A percentile compares a stretch with the other conserved stretches of the same genome.
These are phyloP conservation scores for Heterochromis multidens DNA, from an alignment of 2,113 vertebrate species.

Conservation along the genomic window DNA sequence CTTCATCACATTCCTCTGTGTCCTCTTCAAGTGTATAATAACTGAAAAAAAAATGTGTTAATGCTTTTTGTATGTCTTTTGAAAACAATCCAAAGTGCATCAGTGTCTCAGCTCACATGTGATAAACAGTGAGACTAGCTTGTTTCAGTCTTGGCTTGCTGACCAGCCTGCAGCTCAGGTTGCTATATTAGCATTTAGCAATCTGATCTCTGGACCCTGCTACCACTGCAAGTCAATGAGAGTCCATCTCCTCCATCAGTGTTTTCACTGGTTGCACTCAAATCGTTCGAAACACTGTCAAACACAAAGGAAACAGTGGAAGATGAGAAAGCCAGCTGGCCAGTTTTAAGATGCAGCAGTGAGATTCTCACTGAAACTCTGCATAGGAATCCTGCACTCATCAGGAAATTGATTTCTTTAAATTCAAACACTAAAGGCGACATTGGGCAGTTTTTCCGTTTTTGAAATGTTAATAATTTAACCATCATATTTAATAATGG, in stretches of 20 bases:
- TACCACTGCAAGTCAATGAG: slow-evolving; percentile 8
- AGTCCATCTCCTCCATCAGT: slow-evolving; percentile 29
- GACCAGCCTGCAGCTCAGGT: slow-evolving; percentile 25
- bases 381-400: neutral
- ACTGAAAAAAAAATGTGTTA: neutral
- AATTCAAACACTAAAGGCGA: neutral
- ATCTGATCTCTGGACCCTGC: slow-evolving; percentile 10
- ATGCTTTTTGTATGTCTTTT: neutral
- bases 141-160: slow-evolving; percentile 1
- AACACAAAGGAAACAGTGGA: neutral
- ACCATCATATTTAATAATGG: neutral
- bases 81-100: neutral
- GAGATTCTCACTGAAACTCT: neutral
- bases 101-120: neutral
- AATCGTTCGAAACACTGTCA: slow-evolving; percentile 7
- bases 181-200: slow-evolving; percentile 43
- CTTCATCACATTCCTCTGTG: neutral
- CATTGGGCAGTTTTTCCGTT: neutral
- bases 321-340: neutral
- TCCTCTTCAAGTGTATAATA: neutral
- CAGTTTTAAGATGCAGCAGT: neutral
- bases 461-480: neutral
- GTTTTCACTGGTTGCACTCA: slow-evolving; percentile 14
- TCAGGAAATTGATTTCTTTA: neutral
- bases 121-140: neutral